Evolutionary conservation across 2,888 invertebrate species (phyloP).

Genomic region (Tenthredo mesomela): DNA sequence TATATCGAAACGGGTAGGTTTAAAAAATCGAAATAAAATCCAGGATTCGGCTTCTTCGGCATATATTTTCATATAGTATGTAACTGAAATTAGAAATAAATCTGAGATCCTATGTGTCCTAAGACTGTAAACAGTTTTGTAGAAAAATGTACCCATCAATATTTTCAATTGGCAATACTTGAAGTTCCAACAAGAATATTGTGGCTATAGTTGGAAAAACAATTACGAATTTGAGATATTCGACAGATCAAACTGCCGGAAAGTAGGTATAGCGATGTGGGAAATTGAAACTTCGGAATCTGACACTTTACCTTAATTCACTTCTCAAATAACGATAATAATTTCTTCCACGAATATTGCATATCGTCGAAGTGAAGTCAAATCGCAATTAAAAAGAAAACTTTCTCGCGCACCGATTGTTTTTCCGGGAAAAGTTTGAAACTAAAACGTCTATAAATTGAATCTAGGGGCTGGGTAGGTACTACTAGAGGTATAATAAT

Average conservation of each 20-base stretch:
- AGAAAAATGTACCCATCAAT: too few species aligned
- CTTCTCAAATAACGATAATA: not conserved
- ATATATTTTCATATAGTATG: too few species aligned
- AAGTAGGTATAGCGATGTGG: not conserved
- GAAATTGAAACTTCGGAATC: not conserved
- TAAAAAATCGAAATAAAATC: too few species aligned
- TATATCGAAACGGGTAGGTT: too few species aligned
- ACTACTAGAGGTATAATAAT: not conserved
- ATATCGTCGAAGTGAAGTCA: not conserved
- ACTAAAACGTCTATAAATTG: constrained; percentile 12
- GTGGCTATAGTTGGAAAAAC: not conserved
- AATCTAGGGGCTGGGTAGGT: not conserved
- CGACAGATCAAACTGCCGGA: not conserved
- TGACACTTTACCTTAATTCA: not conserved
- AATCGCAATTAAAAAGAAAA: not conserved
- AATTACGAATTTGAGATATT: not conserved
- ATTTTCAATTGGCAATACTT: too few species aligned
- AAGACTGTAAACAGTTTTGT: too few species aligned
- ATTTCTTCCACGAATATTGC: not conserved
- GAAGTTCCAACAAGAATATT: too few species aligned
- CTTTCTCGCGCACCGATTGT: not conserved
- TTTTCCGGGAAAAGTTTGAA: not conserved
- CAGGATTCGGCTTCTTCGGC: too few species aligned
- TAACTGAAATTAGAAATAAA: too few species aligned
- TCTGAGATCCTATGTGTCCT: too few species aligned